Base-by-base conservation (phyloP, 1,140 invertebrate species). In the Eufriesea mexicana region DNA sequence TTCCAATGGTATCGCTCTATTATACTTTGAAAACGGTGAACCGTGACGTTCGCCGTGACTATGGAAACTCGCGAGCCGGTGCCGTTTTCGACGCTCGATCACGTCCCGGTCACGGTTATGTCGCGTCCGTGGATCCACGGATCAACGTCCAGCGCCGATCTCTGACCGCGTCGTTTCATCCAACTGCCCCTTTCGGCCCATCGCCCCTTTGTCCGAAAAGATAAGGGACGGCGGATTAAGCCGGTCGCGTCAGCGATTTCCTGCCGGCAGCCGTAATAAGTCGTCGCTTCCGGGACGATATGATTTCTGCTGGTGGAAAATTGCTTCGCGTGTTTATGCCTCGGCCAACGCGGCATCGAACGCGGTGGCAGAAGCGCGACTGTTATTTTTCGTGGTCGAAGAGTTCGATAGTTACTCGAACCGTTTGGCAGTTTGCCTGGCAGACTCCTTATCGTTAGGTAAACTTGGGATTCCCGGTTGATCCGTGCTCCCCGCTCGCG, bases 181-280 rank as follows among this genome's bases (percentile, higher is more conserved):
- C 57, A 57, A 28, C 72, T 66, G 55, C 23, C 28, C 54, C 18
- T 4, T 10, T 18, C 14, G 10, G n/a, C 2, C 47, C 18, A 10
- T 71, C 59, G 5, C 18, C 28, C 61, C 28, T 23, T 6, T 23
- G 12, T 10, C 62, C 14, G 25, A 67, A 79, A 80, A 90, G 82
- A 81, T n/a, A 71, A 81, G 70, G 54, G 55, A 20, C 42, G 74
- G 66, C 28, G 86, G 88, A 93, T 93, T 92, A 92, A 91, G 90
- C 85, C 75, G 68, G 73, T 79, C 90, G 91, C 90, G 91, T 93
- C 93, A 93, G 91, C 91, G 84, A 68, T 91, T 92, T 89, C 86
- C 87, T 77, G 57, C 84, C 79, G 88, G 84, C 85, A 90, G 74
- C 84, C 81, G 83, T 89, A 89, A 91, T 92, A 89, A 87, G 86